Conservation (phyloP, 2,797 vertebrate species). For the Squalus acanthias region DNA sequence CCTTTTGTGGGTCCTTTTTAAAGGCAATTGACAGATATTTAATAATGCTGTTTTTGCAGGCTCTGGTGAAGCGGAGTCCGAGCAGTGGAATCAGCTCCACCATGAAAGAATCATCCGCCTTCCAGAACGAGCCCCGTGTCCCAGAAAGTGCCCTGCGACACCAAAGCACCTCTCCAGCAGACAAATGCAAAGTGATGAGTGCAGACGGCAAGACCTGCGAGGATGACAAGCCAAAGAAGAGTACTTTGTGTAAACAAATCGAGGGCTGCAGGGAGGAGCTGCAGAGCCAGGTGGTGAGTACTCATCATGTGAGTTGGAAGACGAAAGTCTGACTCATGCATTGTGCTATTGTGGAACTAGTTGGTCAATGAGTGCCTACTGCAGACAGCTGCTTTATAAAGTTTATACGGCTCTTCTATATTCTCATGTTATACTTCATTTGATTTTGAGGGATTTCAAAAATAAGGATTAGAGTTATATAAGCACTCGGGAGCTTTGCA, state of each 20-base stretch:
- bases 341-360: background rate
- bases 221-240: slow-evolving; percentile 92
- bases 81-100: slow-evolving; percentile 93
- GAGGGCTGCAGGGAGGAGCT: slow-evolving; percentile 94
- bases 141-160: slow-evolving; percentile 86
- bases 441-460: background rate
- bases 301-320: background rate
- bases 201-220: slow-evolving; percentile 83
- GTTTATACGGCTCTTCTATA: background rate
- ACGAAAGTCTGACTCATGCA: background rate
- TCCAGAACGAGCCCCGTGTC: slow-evolving; percentile 88
- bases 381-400: background rate
- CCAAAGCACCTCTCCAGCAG: slow-evolving; percentile 77
- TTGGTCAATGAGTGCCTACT: background rate
- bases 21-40: background rate
- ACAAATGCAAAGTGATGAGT: slow-evolving; percentile 89
- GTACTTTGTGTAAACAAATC: slow-evolving; percentile 85
- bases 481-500: background rate
- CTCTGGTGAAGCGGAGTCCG: slow-evolving; percentile 90
- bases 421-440: background rate
- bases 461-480: background rate
- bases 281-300: slow-evolving; percentile 75
- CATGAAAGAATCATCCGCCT: slow-evolving; percentile 89
- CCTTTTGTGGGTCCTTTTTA: background rate
- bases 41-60: slow-evolving; percentile 56